Evolutionary conservation across 2,797 vertebrate genomes (phyloP).

Genomic region (Diglossa cyanea): DNA sequence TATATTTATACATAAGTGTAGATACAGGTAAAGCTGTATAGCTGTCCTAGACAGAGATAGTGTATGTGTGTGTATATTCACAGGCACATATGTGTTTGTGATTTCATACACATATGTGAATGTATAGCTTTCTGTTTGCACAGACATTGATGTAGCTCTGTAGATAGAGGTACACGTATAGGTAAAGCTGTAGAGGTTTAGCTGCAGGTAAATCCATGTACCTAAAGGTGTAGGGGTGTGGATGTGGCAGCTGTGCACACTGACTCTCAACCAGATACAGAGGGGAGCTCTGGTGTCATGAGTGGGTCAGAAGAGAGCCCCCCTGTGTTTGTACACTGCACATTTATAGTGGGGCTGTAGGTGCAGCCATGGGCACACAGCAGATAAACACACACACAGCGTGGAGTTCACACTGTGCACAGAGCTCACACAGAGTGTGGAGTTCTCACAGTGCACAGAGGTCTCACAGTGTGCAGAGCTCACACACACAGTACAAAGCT

Average conservation of each 20-base stretch:
- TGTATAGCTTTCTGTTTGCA: not conserved
- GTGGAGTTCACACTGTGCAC: not conserved
- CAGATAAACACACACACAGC: not conserved
- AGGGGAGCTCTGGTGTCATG: not conserved
- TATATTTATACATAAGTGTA: not conserved
- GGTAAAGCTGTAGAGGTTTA: not conserved
- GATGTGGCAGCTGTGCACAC: not conserved
- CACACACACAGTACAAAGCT: not conserved
- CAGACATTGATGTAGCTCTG: not conserved
- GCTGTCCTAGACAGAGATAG: not conserved
- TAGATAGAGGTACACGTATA: not conserved
- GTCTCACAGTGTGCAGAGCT: not conserved
- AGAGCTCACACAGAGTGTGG: not conserved
- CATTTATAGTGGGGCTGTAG: not conserved
- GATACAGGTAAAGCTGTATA: not conserved
- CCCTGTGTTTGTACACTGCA: accelerated
- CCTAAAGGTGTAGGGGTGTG: not conserved
- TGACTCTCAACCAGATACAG: too few species aligned
- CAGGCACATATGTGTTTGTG: not conserved
- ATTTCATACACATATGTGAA: not conserved
- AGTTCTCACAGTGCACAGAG: not conserved
- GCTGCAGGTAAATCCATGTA: not conserved
- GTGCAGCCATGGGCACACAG: accelerated
- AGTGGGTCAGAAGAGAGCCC: not conserved
- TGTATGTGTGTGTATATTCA: not conserved